phyloP scores from a whole-genome alignment of 2,113 vertebrate genomes.

The Oryzias woworae region DNA sequence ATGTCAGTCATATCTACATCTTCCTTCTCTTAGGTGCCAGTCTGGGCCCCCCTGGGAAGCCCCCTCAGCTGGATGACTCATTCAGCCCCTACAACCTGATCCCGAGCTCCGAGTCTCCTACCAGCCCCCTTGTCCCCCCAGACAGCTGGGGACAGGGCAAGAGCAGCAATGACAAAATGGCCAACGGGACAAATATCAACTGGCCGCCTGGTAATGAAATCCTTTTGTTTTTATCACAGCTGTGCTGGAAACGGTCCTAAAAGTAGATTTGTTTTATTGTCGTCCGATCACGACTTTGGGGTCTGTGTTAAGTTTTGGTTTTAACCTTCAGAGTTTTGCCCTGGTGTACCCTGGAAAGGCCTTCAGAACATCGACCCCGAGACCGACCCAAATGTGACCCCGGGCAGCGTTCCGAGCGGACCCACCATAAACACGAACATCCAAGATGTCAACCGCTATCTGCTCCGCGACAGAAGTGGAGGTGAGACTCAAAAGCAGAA shows the following conservation, averaged over 20 bases:
- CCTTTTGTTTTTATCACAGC: neutral
- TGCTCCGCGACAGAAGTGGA: conserved; percentile 89
- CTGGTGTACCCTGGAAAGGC: conserved; percentile 98
- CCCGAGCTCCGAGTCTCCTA: conserved; percentile 86
- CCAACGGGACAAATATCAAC: conserved; percentile 94
- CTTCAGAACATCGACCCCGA: conserved; percentile 95
- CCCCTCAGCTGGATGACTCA: conserved; percentile 87
- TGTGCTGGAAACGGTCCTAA: neutral
- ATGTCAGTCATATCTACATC: neutral
- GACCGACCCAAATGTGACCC: conserved; percentile 92
- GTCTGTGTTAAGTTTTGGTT: neutral
- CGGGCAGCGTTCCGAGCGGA: conserved; percentile 92
- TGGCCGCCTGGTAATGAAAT: conserved; percentile 89
- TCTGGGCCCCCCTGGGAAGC: conserved; percentile 89
- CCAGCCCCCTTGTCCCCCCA: conserved; percentile 86
- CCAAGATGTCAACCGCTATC: conserved; percentile 96
- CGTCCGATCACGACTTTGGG: neutral
- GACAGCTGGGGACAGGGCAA: conserved; percentile 96
- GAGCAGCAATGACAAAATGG: conserved; percentile 89
- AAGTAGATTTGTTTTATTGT: no score
- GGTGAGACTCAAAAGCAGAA: conserved; percentile 68
- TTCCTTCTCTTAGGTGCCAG: conserved; percentile 81
- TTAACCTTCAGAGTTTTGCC: conserved; percentile 86
- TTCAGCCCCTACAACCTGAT: conserved; percentile 90
- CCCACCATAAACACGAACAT: conserved; percentile 97